Evolutionary conservation across 2,113 vertebrate species (phyloP).

Genomic region (Brachyhypopomus gauderio): DNA sequence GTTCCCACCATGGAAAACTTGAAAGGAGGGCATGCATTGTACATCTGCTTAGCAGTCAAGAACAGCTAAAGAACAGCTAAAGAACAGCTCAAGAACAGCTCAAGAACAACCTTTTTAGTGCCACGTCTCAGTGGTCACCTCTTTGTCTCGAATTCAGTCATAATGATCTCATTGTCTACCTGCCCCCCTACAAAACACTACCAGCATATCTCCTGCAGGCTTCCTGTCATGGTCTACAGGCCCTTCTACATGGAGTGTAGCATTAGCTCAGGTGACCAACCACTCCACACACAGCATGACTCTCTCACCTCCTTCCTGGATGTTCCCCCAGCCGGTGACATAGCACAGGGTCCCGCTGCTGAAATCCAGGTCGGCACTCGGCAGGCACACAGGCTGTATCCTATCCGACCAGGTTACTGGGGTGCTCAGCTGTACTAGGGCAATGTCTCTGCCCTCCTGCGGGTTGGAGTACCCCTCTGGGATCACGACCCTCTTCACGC

Average conservation of each 20-base stretch:
- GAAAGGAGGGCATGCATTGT: no score
- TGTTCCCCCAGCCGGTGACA: conserved; percentile 78
- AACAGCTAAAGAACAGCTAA: no score
- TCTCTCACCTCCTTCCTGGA: conserved; percentile 55
- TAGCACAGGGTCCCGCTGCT: conserved; percentile 68
- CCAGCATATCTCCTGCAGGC: background rate
- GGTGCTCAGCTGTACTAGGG: conserved; percentile 63
- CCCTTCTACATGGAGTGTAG: background rate
- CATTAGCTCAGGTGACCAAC: background rate
- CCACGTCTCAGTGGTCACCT: background rate
- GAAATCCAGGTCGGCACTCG: conserved; percentile 62
- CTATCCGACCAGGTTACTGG: conserved; percentile 59
- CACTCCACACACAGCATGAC: no score
- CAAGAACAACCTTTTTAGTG: no score
- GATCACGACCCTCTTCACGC: conserved; percentile 50
- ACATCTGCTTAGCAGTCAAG: background rate
- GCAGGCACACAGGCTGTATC: conserved; percentile 75
- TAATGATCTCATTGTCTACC: background rate
- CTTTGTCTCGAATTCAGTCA: background rate
- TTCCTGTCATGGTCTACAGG: background rate
- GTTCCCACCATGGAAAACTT: no score
- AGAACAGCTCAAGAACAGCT: no score
- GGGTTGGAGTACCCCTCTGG: conserved; percentile 62
- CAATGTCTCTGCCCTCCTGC: conserved; percentile 69
- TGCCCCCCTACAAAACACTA: background rate